A percentile compares a stretch with the other conserved stretches of the same genome.
Evolutionary conservation across 2,113 vertebrate species (phyloP).

Genomic region (Chionomys nivalis): DNA sequence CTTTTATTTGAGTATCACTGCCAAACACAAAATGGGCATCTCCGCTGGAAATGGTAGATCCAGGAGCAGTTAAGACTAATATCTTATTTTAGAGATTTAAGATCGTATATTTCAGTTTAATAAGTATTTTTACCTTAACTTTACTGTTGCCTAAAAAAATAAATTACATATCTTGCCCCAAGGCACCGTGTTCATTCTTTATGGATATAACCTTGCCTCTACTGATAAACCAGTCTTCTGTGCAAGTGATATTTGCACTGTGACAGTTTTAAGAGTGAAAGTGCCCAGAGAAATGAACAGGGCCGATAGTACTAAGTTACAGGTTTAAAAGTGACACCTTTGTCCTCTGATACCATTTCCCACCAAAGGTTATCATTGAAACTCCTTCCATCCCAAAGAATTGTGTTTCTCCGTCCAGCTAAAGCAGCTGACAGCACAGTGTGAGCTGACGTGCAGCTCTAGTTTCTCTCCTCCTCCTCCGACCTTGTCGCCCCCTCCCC

Average conservation of each 20-base stretch:
- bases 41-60: background rate
- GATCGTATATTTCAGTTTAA: background rate
- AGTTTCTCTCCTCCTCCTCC: background rate
- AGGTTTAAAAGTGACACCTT: constrained; percentile 83
- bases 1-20: background rate
- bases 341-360: constrained; percentile 83
- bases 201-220: background rate
- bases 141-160: background rate
- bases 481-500: background rate
- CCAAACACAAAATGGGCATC: background rate
- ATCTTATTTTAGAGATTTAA: background rate
- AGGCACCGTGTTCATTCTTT: background rate
- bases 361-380: constrained; percentile 84
- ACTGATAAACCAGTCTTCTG: constrained; percentile 76
- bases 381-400: constrained; percentile 84
- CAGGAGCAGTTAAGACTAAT: background rate
- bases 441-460: constrained; percentile 83
- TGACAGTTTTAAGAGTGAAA: constrained; percentile 81
- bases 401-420: constrained; percentile 84
- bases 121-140: constrained; percentile 10
- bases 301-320: constrained; percentile 83
- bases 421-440: constrained; percentile 86
- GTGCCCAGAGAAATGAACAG: constrained; percentile 77
- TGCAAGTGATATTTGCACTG: constrained; percentile 48
- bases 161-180: background rate